Conservation (phyloP, 1,140 invertebrate species). For the Rhagoletis zephyria region DNA sequence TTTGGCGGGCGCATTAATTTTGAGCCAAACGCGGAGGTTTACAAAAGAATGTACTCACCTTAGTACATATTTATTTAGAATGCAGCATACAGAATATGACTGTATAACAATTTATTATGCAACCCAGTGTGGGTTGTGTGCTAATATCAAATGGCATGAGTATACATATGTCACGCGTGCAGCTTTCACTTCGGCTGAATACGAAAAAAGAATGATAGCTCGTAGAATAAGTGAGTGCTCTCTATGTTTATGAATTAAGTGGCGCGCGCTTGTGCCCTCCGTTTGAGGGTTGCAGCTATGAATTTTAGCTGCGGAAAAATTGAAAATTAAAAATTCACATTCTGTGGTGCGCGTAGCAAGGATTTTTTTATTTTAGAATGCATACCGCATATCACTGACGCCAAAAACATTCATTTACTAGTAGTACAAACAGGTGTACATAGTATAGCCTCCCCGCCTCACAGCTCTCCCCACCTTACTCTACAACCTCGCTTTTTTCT, state of each 20-base stretch:
- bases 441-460: neutral
- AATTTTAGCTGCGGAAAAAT: conserved; percentile 47
- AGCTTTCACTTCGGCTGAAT: conserved; percentile 54
- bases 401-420: neutral
- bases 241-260: neutral
- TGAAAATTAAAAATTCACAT: conserved; percentile 52
- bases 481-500: neutral
- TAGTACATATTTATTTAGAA: neutral
- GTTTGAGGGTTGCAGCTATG: conserved; percentile 1
- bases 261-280: neutral
- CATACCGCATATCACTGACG: neutral
- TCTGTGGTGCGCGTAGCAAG: conserved; percentile 63
- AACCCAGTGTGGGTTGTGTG: neutral
- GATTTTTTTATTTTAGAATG: conserved; percentile 27
- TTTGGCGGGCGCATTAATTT: conserved; percentile 46
- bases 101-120: conserved; percentile 27
- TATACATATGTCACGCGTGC: conserved; percentile 57
- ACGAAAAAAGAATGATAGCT: conserved; percentile 41
- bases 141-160: neutral
- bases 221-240: conserved; percentile 18
- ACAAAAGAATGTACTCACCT: neutral
- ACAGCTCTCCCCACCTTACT: neutral
- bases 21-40: conserved; percentile 47
- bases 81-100: neutral
- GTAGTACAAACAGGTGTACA: neutral